Conservation (phyloP, 2,797 vertebrate genomes). For the Apodemus agrarius region DNA sequence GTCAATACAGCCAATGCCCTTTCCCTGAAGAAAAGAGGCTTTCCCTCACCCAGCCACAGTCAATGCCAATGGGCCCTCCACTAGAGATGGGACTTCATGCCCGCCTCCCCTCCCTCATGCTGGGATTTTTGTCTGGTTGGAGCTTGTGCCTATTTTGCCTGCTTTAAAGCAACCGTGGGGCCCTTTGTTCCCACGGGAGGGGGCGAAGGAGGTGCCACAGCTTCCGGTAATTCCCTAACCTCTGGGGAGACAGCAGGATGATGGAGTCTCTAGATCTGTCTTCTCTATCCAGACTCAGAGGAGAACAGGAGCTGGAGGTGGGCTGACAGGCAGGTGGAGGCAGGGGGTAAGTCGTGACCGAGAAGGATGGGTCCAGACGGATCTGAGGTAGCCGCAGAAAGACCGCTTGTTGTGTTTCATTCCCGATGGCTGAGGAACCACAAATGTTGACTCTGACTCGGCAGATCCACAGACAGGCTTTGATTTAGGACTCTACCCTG, state of each 20-base stretch:
- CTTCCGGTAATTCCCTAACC: not conserved
- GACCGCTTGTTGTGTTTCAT: accelerated
- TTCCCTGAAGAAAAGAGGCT: not conserved
- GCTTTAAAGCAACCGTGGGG: not conserved
- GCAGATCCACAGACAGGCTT: not conserved
- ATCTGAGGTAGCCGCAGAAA: not conserved
- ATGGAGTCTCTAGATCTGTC: not conserved
- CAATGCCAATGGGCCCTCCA: not conserved
- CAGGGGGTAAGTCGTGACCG: not conserved
- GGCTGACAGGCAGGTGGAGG: not conserved
- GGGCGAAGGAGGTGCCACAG: too few relatives aligned
- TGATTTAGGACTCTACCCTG: not conserved
- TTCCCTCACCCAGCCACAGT: not conserved
- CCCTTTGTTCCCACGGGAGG: not conserved
- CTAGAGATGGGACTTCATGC: not conserved
- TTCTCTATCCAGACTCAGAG: not conserved
- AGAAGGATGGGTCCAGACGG: not conserved
- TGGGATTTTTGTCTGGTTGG: not conserved
- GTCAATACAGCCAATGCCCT: not conserved
- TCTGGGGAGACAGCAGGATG: not conserved
- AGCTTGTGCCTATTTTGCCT: not conserved
- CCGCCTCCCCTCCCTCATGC: not conserved
- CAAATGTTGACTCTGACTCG: not conserved
- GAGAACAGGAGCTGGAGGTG: not conserved
- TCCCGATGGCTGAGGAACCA: not conserved